Conservation (phyloP, 2,113 vertebrate genomes). For the Fregetta grallaria region DNA sequence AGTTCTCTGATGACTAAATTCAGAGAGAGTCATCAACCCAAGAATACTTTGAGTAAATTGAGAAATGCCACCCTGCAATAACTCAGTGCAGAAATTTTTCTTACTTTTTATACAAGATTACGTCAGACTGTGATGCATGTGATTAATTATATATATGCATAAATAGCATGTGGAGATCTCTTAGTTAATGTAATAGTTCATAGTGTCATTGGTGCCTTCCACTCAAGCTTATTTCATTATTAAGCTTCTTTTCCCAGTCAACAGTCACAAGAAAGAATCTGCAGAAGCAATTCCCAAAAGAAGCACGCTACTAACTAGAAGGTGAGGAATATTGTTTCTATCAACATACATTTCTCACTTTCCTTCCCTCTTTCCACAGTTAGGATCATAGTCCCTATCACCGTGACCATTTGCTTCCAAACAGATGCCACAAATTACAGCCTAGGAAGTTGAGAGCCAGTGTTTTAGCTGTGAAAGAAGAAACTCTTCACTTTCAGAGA, state of each 20-base stretch:
- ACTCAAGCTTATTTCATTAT: neutral
- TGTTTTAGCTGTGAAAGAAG: neutral
- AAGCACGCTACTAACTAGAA: neutral
- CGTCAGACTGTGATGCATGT: neutral
- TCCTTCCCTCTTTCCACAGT: neutral
- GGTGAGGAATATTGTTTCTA: neutral
- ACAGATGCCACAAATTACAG: neutral
- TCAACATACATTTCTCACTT: neutral
- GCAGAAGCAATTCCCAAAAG: neutral
- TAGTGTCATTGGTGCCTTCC: neutral
- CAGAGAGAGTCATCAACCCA: neutral
- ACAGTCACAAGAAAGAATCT: neutral
- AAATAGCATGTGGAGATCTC: neutral
- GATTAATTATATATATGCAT: neutral
- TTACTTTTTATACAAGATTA: neutral
- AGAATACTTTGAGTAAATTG: neutral
- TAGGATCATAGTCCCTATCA: neutral
- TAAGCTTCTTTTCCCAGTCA: neutral
- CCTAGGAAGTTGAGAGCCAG: neutral
- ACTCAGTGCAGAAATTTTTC: neutral
- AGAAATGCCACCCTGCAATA: neutral
- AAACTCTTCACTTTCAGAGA: neutral
- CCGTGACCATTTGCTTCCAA: neutral
- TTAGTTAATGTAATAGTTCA: neutral
- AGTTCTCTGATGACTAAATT: neutral